phyloP scores from a whole-genome alignment of 2,113 vertebrate species.

The Microcebus griseorufus region DNA sequence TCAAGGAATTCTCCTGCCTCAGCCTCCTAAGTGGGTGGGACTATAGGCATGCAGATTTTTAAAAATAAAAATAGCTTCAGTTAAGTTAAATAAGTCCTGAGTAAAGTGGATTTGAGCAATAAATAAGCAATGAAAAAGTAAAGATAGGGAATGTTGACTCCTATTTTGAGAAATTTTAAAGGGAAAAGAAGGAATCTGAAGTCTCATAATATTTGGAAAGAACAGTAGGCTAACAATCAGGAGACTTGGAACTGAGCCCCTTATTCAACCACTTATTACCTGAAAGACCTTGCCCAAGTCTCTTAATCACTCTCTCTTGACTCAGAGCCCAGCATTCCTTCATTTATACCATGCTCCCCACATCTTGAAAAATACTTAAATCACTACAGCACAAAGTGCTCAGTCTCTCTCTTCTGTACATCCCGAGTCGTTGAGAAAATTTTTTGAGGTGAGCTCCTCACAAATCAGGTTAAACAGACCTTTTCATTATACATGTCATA shows the following conservation, averaged over 20 bases:
- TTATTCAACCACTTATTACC: background rate
- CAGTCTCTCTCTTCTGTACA: background rate
- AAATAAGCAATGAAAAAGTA: background rate
- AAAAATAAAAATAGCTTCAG: background rate
- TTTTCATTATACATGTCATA: background rate
- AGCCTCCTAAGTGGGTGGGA: background rate
- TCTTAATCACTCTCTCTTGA: background rate
- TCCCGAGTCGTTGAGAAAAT: background rate
- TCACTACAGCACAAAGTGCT: background rate
- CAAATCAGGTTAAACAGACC: background rate
- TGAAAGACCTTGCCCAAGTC: conserved; percentile 1
- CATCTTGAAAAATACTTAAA: conserved; percentile 18
- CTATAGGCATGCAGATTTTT: background rate
- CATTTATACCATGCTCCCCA: background rate
- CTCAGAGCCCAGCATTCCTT: background rate
- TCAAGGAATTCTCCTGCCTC: background rate
- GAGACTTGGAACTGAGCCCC: background rate
- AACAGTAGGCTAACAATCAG: background rate
- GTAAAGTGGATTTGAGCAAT: background rate
- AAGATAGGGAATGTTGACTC: background rate
- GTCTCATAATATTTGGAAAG: background rate
- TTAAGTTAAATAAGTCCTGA: conserved; percentile 1
- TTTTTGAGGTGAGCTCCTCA: background rate
- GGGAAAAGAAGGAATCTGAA: conserved; percentile 16
- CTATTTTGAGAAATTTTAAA: conserved; percentile 1